Conservation (phyloP, 2,797 vertebrate species). For the Stomatorhinus walkeri region DNA sequence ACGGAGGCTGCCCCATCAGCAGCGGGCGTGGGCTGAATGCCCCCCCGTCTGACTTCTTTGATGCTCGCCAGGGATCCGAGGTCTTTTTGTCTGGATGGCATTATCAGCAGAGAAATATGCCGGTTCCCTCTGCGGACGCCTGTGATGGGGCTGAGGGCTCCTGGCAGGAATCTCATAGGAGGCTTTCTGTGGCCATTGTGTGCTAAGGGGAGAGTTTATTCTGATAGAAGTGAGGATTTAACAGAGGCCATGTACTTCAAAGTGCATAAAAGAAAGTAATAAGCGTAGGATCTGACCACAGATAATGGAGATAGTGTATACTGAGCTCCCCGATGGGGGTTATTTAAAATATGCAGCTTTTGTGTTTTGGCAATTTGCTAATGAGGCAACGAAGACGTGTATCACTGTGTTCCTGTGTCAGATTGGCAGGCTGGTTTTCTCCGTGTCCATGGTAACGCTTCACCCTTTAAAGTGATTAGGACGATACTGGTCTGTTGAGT, state of each 20-base stretch:
- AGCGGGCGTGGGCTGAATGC: constrained; percentile 27
- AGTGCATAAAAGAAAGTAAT: neutral
- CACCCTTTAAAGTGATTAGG: neutral
- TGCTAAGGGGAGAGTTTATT: neutral
- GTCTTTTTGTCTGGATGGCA: constrained; percentile 30
- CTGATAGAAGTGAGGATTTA: neutral
- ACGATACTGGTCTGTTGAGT: neutral
- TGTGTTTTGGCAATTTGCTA: neutral
- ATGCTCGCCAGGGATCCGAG: neutral
- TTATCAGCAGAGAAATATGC: constrained; percentile 17
- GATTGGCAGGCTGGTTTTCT: neutral
- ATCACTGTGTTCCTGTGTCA: neutral
- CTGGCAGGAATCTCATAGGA: neutral
- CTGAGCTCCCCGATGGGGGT: neutral
- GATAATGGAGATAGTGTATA: neutral
- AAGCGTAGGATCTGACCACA: neutral
- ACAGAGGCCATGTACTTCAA: neutral
- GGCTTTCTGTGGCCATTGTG: neutral
- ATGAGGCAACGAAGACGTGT: neutral
- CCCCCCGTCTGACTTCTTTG: neutral
- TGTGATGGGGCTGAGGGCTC: neutral
- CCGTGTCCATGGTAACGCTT: neutral
- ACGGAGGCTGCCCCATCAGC: neutral
- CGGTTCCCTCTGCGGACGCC: neutral
- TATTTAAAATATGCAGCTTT: neutral